Evolutionary conservation across 2,888 invertebrate genomes (phyloP).

Genomic region (Falcaria lacertinaria): DNA sequence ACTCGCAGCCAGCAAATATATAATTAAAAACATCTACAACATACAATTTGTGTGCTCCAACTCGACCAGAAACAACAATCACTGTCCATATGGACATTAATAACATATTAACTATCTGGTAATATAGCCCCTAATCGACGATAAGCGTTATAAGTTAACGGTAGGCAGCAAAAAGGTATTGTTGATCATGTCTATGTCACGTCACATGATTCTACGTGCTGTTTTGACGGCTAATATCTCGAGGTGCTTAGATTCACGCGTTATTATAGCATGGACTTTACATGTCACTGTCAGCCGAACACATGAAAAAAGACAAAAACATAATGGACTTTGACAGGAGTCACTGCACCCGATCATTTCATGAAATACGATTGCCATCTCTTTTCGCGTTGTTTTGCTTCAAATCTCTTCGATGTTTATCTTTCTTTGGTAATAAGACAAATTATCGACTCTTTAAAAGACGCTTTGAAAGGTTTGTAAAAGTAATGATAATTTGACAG

Average conservation of each 20-base stretch:
- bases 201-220: constrained; percentile 29
- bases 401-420: background rate
- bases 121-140: constrained; percentile 8
- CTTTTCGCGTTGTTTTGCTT: background rate
- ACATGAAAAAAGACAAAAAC: constrained; percentile 38
- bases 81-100: constrained; percentile 20
- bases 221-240: constrained; percentile 42
- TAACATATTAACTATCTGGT: constrained; percentile 24
- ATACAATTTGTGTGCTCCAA: background rate
- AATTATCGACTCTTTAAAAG: background rate
- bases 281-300: constrained; percentile 58
- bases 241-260: constrained; percentile 45
- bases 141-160: constrained; percentile 36
- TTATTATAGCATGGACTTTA: constrained; percentile 37
- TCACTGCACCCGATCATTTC: constrained; percentile 29
- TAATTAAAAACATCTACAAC: background rate
- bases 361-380: background rate
- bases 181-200: constrained; percentile 38
- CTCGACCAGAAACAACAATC: background rate
- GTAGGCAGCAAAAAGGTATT: constrained; percentile 35
- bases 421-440: background rate
- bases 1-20: background rate
- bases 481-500: too few relatives aligned
- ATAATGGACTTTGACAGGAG: constrained; percentile 25
- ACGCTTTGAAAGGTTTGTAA: too few relatives aligned